Conservation (phyloP, 2,797 vertebrate genomes). For the Cirrhinus molitorella region DNA sequence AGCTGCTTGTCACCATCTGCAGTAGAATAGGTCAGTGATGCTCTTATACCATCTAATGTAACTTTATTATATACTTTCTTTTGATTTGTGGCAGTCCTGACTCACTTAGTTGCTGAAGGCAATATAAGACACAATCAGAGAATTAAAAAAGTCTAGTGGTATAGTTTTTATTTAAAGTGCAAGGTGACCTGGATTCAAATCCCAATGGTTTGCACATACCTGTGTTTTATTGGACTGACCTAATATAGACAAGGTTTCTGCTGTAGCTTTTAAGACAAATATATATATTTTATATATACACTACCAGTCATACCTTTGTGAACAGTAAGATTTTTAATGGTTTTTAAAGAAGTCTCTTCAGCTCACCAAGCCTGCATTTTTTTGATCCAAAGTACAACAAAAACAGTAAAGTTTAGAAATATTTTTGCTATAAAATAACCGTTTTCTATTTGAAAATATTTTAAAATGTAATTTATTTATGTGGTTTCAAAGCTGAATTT, state of each 20-base stretch:
- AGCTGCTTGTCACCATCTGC: constrained; percentile 96
- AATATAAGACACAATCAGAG: background rate
- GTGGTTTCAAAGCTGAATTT: no score
- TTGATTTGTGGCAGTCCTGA: constrained; percentile 2
- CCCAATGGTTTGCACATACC: background rate
- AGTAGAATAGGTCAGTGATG: constrained; percentile 70
- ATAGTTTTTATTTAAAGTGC: constrained; percentile 7
- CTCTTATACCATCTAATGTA: no score
- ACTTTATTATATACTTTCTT: background rate
- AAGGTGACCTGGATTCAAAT: background rate
- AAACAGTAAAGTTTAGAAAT: no score
- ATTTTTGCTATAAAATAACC: no score
- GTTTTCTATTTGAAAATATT: no score
- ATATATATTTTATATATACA: background rate
- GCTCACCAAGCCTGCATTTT: no score
- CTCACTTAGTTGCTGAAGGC: background rate
- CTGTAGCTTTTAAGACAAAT: background rate
- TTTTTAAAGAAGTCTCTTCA: no score
- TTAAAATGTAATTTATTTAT: no score
- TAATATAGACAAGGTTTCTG: background rate
- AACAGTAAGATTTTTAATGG: no score
- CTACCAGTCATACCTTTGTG: no score
- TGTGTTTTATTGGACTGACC: background rate
- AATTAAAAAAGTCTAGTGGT: background rate
- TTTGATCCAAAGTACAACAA: no score